These are phyloP conservation scores for Disparrhopalites patrizii DNA, from an alignment of 2,888 invertebrate species.

Conservation along the genomic window DNA sequence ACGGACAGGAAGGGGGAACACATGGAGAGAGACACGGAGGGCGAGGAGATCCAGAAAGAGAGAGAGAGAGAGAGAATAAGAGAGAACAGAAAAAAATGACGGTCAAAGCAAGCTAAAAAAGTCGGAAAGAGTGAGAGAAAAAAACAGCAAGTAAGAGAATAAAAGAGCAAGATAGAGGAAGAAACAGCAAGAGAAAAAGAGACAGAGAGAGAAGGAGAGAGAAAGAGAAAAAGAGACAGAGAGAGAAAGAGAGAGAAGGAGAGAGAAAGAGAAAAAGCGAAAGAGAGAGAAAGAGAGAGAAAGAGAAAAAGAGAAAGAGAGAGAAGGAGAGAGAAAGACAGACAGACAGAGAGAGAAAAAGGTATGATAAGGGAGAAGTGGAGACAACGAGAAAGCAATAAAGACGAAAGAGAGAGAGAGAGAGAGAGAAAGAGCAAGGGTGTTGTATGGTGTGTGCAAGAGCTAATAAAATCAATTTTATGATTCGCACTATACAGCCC, in stretches of 20 bases:
- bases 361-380: background rate
- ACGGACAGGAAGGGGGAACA: background rate
- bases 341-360: background rate
- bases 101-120: no score
- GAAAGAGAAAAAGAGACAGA: no score
- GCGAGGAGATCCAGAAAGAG: no score
- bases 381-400: background rate
- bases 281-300: background rate
- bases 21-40: no score
- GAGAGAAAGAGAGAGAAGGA: background rate
- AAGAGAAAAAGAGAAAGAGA: background rate
- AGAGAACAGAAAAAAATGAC: no score
- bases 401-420: background rate
- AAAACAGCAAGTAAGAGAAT: background rate
- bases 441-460: background rate
- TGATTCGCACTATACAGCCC: slow-evolving; percentile 7
- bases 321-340: background rate
- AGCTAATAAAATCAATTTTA: slow-evolving; percentile 23
- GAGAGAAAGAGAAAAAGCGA: no score
- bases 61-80: no score
- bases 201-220: background rate
- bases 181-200: no score
- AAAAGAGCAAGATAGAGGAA: background rate
- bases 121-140: no score
- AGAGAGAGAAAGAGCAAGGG: background rate